A percentile compares a stretch with the other conserved stretches of the same genome.
These are phyloP conservation scores for Apostichopus californicus DNA, from an alignment of 35 echinoderm and acorn worm genomes.

Conservation along the genomic window DNA sequence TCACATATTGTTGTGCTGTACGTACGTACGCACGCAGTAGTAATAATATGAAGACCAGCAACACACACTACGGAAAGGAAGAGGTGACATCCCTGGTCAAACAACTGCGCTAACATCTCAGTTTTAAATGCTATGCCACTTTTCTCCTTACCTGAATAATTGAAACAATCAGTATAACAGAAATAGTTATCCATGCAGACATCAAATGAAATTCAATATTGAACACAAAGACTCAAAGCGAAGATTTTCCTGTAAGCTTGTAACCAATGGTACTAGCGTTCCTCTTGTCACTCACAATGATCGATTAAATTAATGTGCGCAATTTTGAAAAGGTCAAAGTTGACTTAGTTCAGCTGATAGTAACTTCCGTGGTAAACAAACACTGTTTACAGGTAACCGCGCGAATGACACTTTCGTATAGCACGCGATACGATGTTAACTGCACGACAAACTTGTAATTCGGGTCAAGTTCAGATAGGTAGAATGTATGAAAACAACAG, in stretches of 20 bases:
- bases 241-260: neutral
- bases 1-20: too few relatives aligned
- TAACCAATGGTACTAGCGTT: neutral
- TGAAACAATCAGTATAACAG: neutral
- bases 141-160: neutral
- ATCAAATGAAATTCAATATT: neutral
- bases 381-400: neutral
- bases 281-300: constrained; percentile 17
- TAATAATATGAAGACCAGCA: too few relatives aligned
- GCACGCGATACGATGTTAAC: too few relatives aligned
- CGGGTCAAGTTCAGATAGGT: too few relatives aligned
- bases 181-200: neutral
- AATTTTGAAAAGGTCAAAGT: constrained; percentile 19
- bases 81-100: constrained; percentile 6
- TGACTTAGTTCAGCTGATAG: constrained; percentile 9
- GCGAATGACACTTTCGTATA: neutral
- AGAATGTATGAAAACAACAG: too few relatives aligned
- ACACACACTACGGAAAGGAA: neutral
- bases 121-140: neutral
- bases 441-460: too few relatives aligned
- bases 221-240: neutral
- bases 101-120: neutral
- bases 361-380: constrained; percentile 9
- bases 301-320: constrained; percentile 22
- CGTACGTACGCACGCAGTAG: too few relatives aligned